phyloP scores from a whole-genome alignment of 1,140 invertebrate genomes.

The Venustaconcha ellipsiformis region DNA sequence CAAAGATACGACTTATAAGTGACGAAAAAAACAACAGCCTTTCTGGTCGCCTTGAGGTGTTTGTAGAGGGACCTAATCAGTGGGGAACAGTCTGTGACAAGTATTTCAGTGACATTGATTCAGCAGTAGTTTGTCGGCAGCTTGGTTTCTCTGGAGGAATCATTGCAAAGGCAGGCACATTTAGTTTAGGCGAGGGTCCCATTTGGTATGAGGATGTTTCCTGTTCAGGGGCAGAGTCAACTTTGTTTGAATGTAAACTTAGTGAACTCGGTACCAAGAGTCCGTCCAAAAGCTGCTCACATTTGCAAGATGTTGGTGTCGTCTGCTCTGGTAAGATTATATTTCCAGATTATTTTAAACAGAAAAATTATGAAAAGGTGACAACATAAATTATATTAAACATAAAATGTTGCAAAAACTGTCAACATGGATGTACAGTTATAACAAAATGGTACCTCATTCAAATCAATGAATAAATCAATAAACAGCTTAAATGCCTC shows the following conservation, averaged over 20 bases:
- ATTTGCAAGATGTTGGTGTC: slow-evolving; percentile 74
- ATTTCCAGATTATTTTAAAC: too few relatives aligned
- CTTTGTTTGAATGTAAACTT: slow-evolving; percentile 78
- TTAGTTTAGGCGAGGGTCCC: slow-evolving; percentile 38
- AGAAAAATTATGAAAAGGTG: too few relatives aligned
- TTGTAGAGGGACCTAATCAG: slow-evolving; percentile 38
- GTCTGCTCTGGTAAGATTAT: slow-evolving; percentile 39
- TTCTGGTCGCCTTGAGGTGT: slow-evolving; percentile 48
- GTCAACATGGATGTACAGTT: too few relatives aligned
- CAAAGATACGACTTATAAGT: slow-evolving; percentile 32
- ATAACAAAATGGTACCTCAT: too few relatives aligned
- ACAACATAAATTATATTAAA: too few relatives aligned
- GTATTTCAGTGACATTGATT: slow-evolving; percentile 50
- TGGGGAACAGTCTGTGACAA: slow-evolving; percentile 65
- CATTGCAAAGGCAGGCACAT: slow-evolving; percentile 26
- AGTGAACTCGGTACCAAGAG: slow-evolving; percentile 79
- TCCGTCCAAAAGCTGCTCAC: slow-evolving; percentile 72
- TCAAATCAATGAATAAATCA: too few relatives aligned
- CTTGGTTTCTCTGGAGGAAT: slow-evolving; percentile 43
- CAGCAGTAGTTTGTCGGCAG: slow-evolving; percentile 56
- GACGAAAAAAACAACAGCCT: slow-evolving; percentile 17
- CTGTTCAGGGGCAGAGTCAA: slow-evolving; percentile 79
- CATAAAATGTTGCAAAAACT: too few relatives aligned
- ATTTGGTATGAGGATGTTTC: slow-evolving; percentile 79
- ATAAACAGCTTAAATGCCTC: too few relatives aligned